These are phyloP conservation scores for Drosophila incognita DNA, from an alignment of 2,888 invertebrate species.

Conservation along the genomic window DNA sequence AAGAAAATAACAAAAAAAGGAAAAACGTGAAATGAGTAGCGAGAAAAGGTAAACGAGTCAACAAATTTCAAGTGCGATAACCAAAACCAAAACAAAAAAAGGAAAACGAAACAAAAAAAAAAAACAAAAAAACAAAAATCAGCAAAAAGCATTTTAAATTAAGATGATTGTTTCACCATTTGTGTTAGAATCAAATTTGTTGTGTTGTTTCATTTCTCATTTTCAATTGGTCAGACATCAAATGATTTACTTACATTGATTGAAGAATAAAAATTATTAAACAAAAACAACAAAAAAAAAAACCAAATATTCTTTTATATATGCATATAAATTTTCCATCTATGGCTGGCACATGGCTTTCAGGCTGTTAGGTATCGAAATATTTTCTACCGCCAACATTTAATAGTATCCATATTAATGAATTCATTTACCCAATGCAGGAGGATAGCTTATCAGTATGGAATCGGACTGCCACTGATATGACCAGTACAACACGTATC, in stretches of 20 bases:
- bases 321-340: not conserved
- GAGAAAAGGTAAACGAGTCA: constrained; percentile 35
- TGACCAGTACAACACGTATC: constrained; percentile 94
- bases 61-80: constrained; percentile 60
- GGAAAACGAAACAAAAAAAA: constrained; percentile 4
- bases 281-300: constrained; percentile 43
- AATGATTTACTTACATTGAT: constrained; percentile 80
- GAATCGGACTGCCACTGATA: constrained; percentile 97
- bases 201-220: constrained; percentile 51
- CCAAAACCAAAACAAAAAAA: constrained; percentile 41
- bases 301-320: not conserved
- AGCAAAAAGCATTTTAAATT: constrained; percentile 48
- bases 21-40: constrained; percentile 45
- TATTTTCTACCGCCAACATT: not conserved
- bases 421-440: constrained; percentile 85
- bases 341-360: constrained; percentile 38
- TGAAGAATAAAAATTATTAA: constrained; percentile 81
- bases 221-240: constrained; percentile 74
- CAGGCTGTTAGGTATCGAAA: constrained; percentile 19
- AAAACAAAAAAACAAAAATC: constrained; percentile 11
- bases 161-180: constrained; percentile 69
- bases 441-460: constrained; percentile 98
- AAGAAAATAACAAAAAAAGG: constrained; percentile 51
- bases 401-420: not conserved
- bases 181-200: constrained; percentile 58